Base-by-base conservation (phyloP, 1,140 invertebrate species). In the Drosophila tristis region DNA sequence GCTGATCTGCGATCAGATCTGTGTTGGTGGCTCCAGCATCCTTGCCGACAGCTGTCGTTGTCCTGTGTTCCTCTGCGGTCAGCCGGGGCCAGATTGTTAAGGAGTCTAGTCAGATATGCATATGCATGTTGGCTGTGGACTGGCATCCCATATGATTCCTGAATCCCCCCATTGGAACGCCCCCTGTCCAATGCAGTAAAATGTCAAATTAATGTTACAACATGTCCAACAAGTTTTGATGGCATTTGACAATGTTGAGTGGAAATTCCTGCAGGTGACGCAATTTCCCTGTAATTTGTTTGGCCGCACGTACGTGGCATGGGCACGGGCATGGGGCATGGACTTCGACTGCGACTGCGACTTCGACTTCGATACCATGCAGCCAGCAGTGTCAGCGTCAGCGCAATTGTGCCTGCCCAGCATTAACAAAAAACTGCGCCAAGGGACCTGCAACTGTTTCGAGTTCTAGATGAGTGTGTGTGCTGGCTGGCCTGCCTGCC, bases 121-220 rank as follows among this genome's bases (percentile, higher is more conserved):
- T 63, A 78, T 67, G 74, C 49, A 60, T 48, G 42, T 20, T 35
- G 31, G 23, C 11, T 39, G 2, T 42, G 15, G 29, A 11, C 15
- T 7, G n/a, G 11, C 39, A 35, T 39, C 49, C 35, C n/a, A 39
- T 39, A 4, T 54, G 29, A 44, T 60, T 15, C 47, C 20, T 15
- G 26, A 31, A 7, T 42, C 42, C 43, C 23, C 39, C 11, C 16
- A 6, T 29, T 6, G 20, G 23, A 57, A 44, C 29, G 51, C 9
- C 44, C 35, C 45, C 57, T 25, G 47, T 58, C 48, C 63, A 65
- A 47, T 62, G 84, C 79, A 74, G 79, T 87, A 84, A 87, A 89
- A 89, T 89, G 84, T 87, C 84, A 87, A 87, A 87, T 87, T 87
- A 87, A 87, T 89, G 84, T 87, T 87, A 87, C 84, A 81, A 80